Percentiles rank a stretch among this genome's conserved stretches.
Evolutionary conservation across 2,888 invertebrate species (phyloP).

Genomic region (Pristionchus fissidentatus): DNA sequence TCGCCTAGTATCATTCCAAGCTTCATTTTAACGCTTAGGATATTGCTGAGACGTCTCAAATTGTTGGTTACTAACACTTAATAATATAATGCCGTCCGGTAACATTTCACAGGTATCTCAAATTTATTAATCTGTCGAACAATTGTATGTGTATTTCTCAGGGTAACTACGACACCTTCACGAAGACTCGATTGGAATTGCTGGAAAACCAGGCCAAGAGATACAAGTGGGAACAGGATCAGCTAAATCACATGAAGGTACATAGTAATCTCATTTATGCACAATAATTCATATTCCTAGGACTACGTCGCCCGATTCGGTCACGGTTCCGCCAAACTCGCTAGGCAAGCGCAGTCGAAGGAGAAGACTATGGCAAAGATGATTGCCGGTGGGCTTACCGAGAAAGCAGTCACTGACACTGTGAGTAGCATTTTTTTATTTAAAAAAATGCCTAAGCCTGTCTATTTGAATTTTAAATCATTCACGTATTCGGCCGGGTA

Average conservation of each 20-base stretch:
- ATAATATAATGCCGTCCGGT: too few relatives aligned
- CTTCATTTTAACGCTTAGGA: too few relatives aligned
- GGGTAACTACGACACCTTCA: slow-evolving; percentile 95
- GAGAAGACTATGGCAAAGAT: slow-evolving; percentile 99
- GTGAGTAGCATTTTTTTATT: slow-evolving; percentile 38
- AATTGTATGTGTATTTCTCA: slow-evolving; percentile 64
- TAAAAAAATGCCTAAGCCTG: not conserved
- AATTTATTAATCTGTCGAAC: not conserved
- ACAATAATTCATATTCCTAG: slow-evolving; percentile 76
- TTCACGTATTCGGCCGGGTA: too few relatives aligned
- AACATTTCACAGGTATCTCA: too few relatives aligned
- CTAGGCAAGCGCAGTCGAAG: slow-evolving; percentile 98
- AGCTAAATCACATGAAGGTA: slow-evolving; percentile 98
- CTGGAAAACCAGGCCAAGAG: slow-evolving; percentile 98
- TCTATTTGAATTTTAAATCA: not conserved
- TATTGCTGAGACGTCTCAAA: too few relatives aligned
- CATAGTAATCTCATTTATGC: slow-evolving; percentile 28
- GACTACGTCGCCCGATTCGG: slow-evolving; percentile 99
- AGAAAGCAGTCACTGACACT: slow-evolving; percentile 91
- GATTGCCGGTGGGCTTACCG: slow-evolving; percentile 97
- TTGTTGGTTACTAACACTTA: too few relatives aligned
- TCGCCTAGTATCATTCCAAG: too few relatives aligned
- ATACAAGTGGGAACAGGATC: slow-evolving; percentile 99
- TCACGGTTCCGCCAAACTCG: slow-evolving; percentile 98
- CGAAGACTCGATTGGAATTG: slow-evolving; percentile 91